Evolutionary conservation across 2,797 vertebrate genomes (phyloP), one percentile per base, ranked within the genome.

Genomic region (Diglossa cyanea): DNA sequence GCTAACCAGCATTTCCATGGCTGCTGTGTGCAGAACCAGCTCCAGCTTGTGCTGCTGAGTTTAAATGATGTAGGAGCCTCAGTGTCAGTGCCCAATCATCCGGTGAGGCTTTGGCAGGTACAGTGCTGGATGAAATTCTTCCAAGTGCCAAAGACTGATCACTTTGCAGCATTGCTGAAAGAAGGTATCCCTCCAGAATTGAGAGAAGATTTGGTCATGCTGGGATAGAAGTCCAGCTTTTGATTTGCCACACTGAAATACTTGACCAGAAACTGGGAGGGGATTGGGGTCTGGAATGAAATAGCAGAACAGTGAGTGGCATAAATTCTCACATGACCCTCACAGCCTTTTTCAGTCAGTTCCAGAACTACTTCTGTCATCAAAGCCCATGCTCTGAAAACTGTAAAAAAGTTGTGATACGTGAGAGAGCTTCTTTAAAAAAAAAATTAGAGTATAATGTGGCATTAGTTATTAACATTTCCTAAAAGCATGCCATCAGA

Each of bases 391-490:
- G 35, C 37, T 88, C 61, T 79, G 82, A 55, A 78, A 70, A 48
- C 35, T 0, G 1, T 58, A 28, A 60, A 70, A 30, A 51, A 31
- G 10, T 60, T 70, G 37, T 17, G 18, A 48, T 0, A 0, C 4
- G 3, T 14, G 18, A 57, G 31, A 53, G 26, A 28, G 4, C 7
- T 28, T 21, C 14, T 68, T 33, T 21, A 44, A 71, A 40, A 74
- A 80, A 63, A 35, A 66, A 57, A 35, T 35, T 30, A 9, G 6
- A n/a, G 10, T 65, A 7, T 62, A 21, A 57, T 68, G 21, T 47
- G 31, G 6, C 18, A 44, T 54, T 58, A 39, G 23, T 62, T 60
- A 67, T 40, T 11, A 40, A 40, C 16, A 7, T 28, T 75, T 8
- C 61, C 30, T 76, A 20, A 57, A 55, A 82, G n/a, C 7, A 14